Evolutionary conservation across 2,797 vertebrate genomes (phyloP), one percentile per base, ranked within the genome.

Genomic region (Pseudomugil tenellus): DNA sequence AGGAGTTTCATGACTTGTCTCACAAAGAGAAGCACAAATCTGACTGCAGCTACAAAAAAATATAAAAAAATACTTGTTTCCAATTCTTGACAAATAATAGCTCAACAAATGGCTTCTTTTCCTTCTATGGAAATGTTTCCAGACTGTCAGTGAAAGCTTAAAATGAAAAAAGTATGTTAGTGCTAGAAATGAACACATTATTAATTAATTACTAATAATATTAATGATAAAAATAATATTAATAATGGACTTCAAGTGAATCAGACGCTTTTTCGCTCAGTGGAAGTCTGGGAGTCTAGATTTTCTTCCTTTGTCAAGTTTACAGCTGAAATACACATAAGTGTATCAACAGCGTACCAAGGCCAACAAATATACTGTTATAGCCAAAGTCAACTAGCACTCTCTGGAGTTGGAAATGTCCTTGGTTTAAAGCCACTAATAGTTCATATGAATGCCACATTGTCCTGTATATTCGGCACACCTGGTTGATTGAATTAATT

Each of bases 1-100:
- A 29, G 29, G 29, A 32, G 67, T 34, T 37, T 21, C 17, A 76
- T n/a, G 43, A 41, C 19, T 37, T 62, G 23, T 46, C 37, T 26
- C 17, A 74, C 16, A 72, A 77, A 54, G 14, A 52, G 59, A 34
- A 65, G 17, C 29, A 19, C 4, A 57, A 25, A 14, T 61, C 63
- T 67, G 43, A 70, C 17, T 51, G 48, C 26, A 55, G 2, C 56
- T 43, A 46, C 21, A 34, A 73, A n/a, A 70, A 11, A 29, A 29
- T 1, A 43, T 6, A 26, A 26, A 54, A 66, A 56, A 16, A 6
- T 1, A 5, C 10, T 72, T 54, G 28, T 34, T 76, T 70, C 21
- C 34, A 73, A 35, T 58, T 69, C 29, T n/a, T 29, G 64, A 56
- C 17, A 26, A 43, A 53, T 28, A 53, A 32, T n/a, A 52, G 8